A percentile compares a stretch with the other conserved stretches of the same genome.
These are phyloP conservation scores for Opisthocomus hoazin DNA, from an alignment of 2,113 vertebrate species.

Conservation along the genomic window DNA sequence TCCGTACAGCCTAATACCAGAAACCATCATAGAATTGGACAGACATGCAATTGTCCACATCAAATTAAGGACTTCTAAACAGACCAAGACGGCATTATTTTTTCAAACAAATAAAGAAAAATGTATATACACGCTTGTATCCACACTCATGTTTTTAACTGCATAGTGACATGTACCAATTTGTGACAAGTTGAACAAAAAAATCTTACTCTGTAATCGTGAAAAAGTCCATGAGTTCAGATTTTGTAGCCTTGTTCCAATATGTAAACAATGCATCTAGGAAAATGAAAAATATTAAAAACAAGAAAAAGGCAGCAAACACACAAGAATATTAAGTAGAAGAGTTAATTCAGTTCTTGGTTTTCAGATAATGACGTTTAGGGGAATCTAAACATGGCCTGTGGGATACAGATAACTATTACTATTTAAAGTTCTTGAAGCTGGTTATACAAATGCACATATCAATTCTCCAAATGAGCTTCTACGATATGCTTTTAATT, in stretches of 20 bases:
- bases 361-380: not conserved
- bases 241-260: constrained; percentile 93
- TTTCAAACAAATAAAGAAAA: not conserved
- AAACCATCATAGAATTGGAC: not conserved
- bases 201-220: constrained; percentile 91
- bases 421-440: not conserved
- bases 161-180: not conserved
- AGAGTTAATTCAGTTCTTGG: not conserved
- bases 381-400: not conserved
- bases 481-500: not conserved
- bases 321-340: not conserved
- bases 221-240: constrained; percentile 98
- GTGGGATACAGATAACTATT: not conserved
- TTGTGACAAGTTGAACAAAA: not conserved
- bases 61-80: not conserved
- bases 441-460: not conserved
- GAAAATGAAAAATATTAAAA: constrained; percentile 24
- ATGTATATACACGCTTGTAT: not conserved
- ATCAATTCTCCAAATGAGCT: not conserved
- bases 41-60: not conserved
- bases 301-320: not conserved
- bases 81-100: not conserved
- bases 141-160: not conserved
- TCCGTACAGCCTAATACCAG: not conserved
- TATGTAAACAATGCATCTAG: constrained; percentile 94